Evolutionary conservation across 2,888 invertebrate genomes (phyloP), one percentile per base, ranked within the genome.

Genomic region (Polylopha cassiicola): DNA sequence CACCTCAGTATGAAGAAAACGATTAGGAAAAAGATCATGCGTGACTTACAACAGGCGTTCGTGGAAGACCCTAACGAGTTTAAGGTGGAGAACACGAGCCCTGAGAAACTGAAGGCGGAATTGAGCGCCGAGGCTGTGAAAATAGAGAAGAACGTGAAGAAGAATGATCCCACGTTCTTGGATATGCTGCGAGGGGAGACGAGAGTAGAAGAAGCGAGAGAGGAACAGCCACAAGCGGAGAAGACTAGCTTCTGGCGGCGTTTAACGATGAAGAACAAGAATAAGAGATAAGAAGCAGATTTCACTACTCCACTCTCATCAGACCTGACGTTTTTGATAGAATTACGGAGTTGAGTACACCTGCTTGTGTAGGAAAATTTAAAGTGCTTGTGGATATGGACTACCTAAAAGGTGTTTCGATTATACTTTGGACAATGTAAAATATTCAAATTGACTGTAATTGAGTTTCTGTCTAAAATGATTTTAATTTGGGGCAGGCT

Each of bases 1-100:
- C 93, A 94, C 72, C 87, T 94, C 58, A 93, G 93, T 66, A 94
- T 94, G 94, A 94, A 94, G 84, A 94, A 94, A 69, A 94, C 93
- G 9, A 93, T 94, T 53, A 81, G 93, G 54, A 93, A 93, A 82
- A 93, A 93, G 78, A 93, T 94, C 65, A 94, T 93, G 92, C 86
- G 94, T 17, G 93, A 93, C 71, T 86, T 94, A 54, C 90, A 92
- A 62, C 93, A 93, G 67, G 90, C 90, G 24, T 90, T 90, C 69
- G 90, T 90, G 55, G 90, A 90, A 62, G 90, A 90, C 69, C 91
- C 91, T 50, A 90, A 90, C 71, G 91, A 90, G 78, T 90, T 91
- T 73, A 88, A 89, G 63, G 89, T 90, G 53, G 90, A 90, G 58
- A 90, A 90, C 60, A 89, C 89, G 61, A 89, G 89, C 54, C 89